Evolutionary conservation across 2,888 invertebrate genomes (phyloP), one percentile per base, ranked within the genome.

Genomic region (Notodonta ziczac): DNA sequence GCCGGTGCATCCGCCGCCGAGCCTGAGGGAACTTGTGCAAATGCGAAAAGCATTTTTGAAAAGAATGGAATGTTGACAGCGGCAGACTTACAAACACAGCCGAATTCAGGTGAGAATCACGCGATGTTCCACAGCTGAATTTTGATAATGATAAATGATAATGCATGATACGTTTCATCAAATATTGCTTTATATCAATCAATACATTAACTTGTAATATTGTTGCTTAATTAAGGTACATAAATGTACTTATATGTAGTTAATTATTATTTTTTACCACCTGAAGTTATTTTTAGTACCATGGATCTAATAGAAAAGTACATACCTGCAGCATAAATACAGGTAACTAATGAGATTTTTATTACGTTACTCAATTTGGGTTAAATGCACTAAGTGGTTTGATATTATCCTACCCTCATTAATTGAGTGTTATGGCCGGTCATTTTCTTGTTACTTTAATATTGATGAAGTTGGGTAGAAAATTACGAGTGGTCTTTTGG

Each of bases 41-140:
- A 87, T 82, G 94, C 94, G 74, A 93, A 87, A 85, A 91, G 81
- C 80, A 87, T 91, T 69, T 93, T 94, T 74, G 91, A 90, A 80
- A 89, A 88, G 81, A 92, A 90, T 85, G 93, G 93, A 87, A 90
- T 94, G 86, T 85, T 90, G 83, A 88, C 90, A 69, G 83, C 87
- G 70, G 84, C 88, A 74, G 93, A 92, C 76, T 83, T 94, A 70
- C 91, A 93, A 80, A 88, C 92, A 66, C 89, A 90, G 71, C 94
- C 94, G 51, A 90, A 89, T 82, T 91, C 91, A 89, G 94, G 95
- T 94, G 81, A 93, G 93, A 83, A 86, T 84, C 81, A 84, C 72
- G 76, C 78, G 78, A 73, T 83, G 75, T 74, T 78, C 72, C 68
- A 82, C 75, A 77, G 70, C 73, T 78, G 74, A 82, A 80, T 77